phyloP scores from a whole-genome alignment of 1,140 invertebrate species.

The Drosophila paulistorum region DNA sequence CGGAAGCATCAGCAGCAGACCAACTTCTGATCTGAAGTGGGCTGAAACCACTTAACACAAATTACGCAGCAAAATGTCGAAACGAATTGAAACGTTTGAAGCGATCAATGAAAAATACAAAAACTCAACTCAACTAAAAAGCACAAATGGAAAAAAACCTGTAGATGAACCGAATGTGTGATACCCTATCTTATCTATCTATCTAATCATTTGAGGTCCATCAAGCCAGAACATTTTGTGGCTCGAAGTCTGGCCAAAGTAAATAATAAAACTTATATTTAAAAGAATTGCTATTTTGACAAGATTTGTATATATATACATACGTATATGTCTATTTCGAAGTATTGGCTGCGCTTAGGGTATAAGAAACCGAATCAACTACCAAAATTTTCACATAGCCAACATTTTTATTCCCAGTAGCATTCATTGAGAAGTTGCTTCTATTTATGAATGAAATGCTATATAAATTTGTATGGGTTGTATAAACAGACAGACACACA shows the following conservation, averaged over 20 bases:
- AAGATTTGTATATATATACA: too few species aligned
- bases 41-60: conserved; percentile 82
- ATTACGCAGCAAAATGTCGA: conserved; percentile 83
- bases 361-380: neutral
- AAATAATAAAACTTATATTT: too few species aligned
- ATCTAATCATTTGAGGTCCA: too few species aligned
- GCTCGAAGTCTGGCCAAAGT: too few species aligned
- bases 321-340: too few species aligned
- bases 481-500: conserved; percentile 25
- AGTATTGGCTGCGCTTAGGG: neutral
- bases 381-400: conserved; percentile 2
- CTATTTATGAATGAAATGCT: conserved; percentile 71
- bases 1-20: conserved; percentile 31
- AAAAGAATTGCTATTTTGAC: too few species aligned
- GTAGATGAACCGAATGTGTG: too few species aligned
- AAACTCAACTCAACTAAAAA: too few species aligned
- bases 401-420: neutral
- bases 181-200: too few species aligned
- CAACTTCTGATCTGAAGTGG: conserved; percentile 64
- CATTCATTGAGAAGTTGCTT: conserved; percentile 53
- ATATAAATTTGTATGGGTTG: conserved; percentile 26
- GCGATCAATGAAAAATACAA: conserved; percentile 67
- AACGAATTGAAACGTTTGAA: conserved; percentile 74
- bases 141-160: too few species aligned
- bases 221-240: too few species aligned